Base-by-base conservation (phyloP, 2,797 vertebrate genomes). In the Pseudochaenichthys georgianus region DNA sequence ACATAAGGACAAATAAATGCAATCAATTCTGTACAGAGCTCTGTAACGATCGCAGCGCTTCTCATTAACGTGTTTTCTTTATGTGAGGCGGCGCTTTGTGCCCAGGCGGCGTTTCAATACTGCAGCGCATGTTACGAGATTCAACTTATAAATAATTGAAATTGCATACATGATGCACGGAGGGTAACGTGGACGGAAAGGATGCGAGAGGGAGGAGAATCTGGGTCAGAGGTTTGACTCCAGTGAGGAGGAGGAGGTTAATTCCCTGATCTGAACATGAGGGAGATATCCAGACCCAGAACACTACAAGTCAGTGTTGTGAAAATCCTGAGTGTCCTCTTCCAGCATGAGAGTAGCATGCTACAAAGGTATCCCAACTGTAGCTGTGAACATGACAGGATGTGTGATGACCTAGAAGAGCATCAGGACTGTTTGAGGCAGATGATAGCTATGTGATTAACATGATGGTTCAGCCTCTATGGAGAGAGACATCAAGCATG, bases 221-320 rank as follows among this genome's bases (percentile, higher is more conserved):
- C 81, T 87, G 80, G 85, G 86, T 87, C 84, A 86, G 68, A 83
- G 84, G 81, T 76, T 81, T 85, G 72, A 86, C 23, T 28, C 23
- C 23, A 28, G 23, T 28, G 23, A 28, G 23, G 23, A 28, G 23
- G 23, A 28, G 53, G 46, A 75, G 73, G 83, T 59, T 75, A 80
- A 87, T 84, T 75, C 67, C 46, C 77, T 79, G 58, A 74, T 84
- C 72, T 78, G 59, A 59, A 77, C 78, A 74, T 86, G 81, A 50
- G 76, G 48, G 69, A 82, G 69, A 71, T 23, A 75, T 81, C 47
- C 59, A 64, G 55, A 84, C 28, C n/a, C 52, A 54, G n/a, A 77
- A 71, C 75, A 59, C 42, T 41, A 42, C 71, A 28, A 80, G 64
- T 71, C 78, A 81, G 38, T 5, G 28, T 28, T 28, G 28, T 4